Evolutionary conservation across 2,797 vertebrate species (phyloP), one percentile per base, ranked within the genome.

Genomic region (Hozukius guyotensis): DNA sequence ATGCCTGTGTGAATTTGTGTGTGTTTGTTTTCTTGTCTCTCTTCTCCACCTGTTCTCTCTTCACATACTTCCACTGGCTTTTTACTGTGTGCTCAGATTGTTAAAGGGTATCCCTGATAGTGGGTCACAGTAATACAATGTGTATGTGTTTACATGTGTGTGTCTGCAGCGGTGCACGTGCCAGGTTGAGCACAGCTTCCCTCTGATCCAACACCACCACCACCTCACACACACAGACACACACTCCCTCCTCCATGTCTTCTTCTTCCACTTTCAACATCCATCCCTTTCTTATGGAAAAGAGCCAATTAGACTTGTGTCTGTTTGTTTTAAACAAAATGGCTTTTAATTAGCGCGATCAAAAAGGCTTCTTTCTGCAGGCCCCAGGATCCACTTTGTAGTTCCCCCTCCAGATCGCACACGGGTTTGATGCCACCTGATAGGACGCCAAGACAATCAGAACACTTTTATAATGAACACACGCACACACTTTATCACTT

Each of bases 301-400:
- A 97, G 97, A 99, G 98, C 97, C 98, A 99, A 99, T 99, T 99
- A 99, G 97, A 98, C 95, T 97, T 96, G 91, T 98, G 97, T 98
- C 97, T 99, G 98, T 99, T 99, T 99, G 98, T 99, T 99, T 99
- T 97, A 98, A 98, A 98, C 97, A 99, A 99, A 99, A 99, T 98
- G 97, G 96, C 96, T 98, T 97, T 99, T 99, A 99, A 99, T 99
- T 99, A 99, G 97, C 89, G 88, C 96, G 97, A 99, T 99, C 98
- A 99, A 98, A 98, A 94, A 94, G 89, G 86, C 96, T 93, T 94
- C 95, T 96, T 97, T 97, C 96, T 97, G 96, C 96, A 95, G 96
- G 96, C 96, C 95, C 94, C 94, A 87, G 96, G 95, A 96, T 95
- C 95, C 90, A 96, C 98, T 99, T 99, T 99, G 98, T 99, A 97